Evolutionary conservation across 2,113 vertebrate genomes (phyloP).

Genomic region (Nothoprocta pentlandii): DNA sequence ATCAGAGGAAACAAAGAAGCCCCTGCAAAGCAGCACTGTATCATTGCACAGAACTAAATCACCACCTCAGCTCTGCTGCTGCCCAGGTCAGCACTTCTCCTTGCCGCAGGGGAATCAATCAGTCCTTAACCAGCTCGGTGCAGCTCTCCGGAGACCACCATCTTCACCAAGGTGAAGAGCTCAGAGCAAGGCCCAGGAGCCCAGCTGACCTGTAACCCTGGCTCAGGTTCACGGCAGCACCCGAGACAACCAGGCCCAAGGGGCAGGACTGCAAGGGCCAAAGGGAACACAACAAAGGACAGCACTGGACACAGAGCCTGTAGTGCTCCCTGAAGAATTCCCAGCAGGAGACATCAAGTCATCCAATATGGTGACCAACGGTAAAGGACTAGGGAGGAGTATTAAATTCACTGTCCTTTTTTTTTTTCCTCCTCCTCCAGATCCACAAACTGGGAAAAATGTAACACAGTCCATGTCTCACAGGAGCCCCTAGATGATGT

Average conservation of each 20-base stretch:
- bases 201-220: neutral
- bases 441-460: neutral
- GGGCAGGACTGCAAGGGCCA: neutral
- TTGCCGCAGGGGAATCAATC: neutral
- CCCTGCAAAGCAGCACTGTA: neutral
- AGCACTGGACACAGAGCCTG: neutral
- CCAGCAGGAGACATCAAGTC: neutral
- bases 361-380: neutral
- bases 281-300: neutral
- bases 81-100: neutral
- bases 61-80: neutral
- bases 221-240: neutral
- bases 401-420: neutral
- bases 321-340: neutral
- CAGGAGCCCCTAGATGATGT: accelerated
- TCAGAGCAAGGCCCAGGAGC: neutral
- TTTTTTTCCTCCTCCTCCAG: neutral
- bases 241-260: neutral
- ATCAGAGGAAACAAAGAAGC: neutral
- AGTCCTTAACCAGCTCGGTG: neutral
- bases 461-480: neutral
- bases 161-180: neutral
- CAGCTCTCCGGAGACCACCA: neutral
- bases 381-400: neutral
- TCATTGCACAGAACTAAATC: neutral